Evolutionary conservation across 2,797 vertebrate genomes (phyloP).

Genomic region (Xenopus petersii): DNA sequence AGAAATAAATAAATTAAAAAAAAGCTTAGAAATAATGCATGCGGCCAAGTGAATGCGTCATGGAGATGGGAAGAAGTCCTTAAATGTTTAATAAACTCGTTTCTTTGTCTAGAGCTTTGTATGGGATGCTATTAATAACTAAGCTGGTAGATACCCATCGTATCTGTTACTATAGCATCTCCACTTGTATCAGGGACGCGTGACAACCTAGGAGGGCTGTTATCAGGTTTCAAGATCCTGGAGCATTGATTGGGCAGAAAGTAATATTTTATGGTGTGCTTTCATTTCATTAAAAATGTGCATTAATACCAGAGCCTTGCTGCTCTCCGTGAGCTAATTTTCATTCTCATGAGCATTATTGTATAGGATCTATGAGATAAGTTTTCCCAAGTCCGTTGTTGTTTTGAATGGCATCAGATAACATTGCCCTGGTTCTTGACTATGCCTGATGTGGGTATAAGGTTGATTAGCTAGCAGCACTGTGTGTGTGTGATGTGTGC

Average conservation of each 20-base stretch:
- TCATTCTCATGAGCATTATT: constrained; percentile 1
- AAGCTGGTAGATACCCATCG: constrained; percentile 62
- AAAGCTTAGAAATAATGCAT: constrained; percentile 47
- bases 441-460: constrained; percentile 18
- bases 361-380: constrained; percentile 1
- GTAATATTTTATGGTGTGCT: constrained; percentile 5
- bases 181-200: constrained; percentile 50
- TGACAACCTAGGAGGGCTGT: constrained; percentile 47
- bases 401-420: constrained; percentile 1
- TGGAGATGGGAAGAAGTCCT: constrained; percentile 54
- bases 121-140: constrained; percentile 65
- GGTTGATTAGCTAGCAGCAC: constrained; percentile 15
- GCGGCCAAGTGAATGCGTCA: constrained; percentile 41
- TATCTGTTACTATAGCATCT: constrained; percentile 68
- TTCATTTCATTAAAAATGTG: constrained; percentile 22
- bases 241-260: constrained; percentile 10
- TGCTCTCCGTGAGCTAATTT: neutral
- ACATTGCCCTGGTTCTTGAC: neutral
- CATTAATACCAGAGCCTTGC: neutral
- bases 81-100: constrained; percentile 79
- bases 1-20: neutral
- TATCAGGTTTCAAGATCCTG: constrained; percentile 46
- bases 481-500: constrained; percentile 12
- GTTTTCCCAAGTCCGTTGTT: neutral
- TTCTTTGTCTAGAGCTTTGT: constrained; percentile 59